These are phyloP conservation scores for Gymnoscopelus braueri DNA, from an alignment of 2,797 vertebrate genomes.

Conservation along the genomic window DNA sequence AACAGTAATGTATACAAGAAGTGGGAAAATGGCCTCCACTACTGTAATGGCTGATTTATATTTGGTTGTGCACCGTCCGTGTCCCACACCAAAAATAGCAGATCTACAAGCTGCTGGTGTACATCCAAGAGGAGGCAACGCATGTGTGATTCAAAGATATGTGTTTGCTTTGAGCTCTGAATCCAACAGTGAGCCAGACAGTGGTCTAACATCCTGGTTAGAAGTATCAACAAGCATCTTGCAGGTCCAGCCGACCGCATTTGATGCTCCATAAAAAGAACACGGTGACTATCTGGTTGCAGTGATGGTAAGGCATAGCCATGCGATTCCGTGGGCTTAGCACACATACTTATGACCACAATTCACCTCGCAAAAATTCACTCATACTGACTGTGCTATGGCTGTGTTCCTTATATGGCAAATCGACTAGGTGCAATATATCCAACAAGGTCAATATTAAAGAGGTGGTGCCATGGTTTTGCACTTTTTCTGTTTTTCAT, in stretches of 20 bases:
- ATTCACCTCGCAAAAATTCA: constrained; percentile 24
- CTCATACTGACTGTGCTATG: constrained; percentile 21
- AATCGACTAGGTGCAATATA: constrained; percentile 8
- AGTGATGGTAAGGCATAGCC: constrained; percentile 15
- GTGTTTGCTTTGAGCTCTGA: constrained; percentile 25
- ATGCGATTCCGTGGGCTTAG: constrained; percentile 1
- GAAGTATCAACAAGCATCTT: constrained; percentile 26
- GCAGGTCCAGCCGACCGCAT: background rate
- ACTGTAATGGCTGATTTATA: constrained; percentile 5
- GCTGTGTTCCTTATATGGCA: constrained; percentile 19
- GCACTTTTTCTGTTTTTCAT: too few species aligned
- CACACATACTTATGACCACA: background rate
- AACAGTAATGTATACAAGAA: constrained; percentile 37
- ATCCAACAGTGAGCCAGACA: constrained; percentile 37
- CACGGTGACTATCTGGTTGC: background rate
- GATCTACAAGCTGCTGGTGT: too few species aligned
- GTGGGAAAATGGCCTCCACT: constrained; percentile 52
- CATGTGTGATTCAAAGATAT: background rate
- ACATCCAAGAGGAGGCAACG: constrained; percentile 4
- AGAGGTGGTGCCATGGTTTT: too few species aligned
- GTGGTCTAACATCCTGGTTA: constrained; percentile 21
- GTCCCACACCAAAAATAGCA: too few species aligned
- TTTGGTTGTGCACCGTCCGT: too few species aligned
- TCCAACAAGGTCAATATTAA: too few species aligned
- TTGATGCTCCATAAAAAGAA: constrained; percentile 13